Evolutionary conservation across 2,113 vertebrate species (phyloP), one percentile per base, ranked within the genome.

Genomic region (Phalacrocorax aristotelis): DNA sequence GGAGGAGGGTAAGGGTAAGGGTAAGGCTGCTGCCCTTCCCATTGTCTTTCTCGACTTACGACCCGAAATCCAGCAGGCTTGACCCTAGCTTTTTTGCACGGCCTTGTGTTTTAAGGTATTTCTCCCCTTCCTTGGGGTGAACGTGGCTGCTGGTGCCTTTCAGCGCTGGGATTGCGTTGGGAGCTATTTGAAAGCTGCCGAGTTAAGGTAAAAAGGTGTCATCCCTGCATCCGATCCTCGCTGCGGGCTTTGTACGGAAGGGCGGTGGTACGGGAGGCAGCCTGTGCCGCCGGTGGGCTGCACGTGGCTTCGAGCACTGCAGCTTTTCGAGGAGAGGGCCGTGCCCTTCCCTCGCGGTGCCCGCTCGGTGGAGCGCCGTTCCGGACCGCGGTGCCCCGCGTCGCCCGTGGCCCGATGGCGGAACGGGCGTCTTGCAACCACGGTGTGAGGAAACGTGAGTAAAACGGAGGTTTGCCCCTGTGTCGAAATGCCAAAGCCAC

Each of bases 191-290:
- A 29, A 87, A 44, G 52, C 72, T 30, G 6, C 30, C 25, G n/a
- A 6, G 0, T 15, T 20, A 2, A 15, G 61, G 30, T 42, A 38
- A 6, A 38, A 29, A 16, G 42, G 17, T 2, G 51, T 8, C 3
- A 17, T 32, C 27, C 83, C 40, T 2, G 8, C 22, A 15, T 12
- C 10, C 3, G 5, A 18, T 5, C 0, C 55, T 29, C 3, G 2
- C 1, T 3, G 8, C 13, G 2, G 83, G 16, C 38, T 26, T 16
- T 19, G 4, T 7, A 2, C 13, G 23, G 36, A 3, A 2, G 23
- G 36, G 8, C 3, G n/a, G 54, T 23, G 8, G 25, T 51, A 13
- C 60, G 3, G 3, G 9, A 75, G 58, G 34, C 61, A 16, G 9
- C 34, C 5, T 15, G 5, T 38, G 54, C 29, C 11, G 51, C 8